Evolutionary conservation across 2,888 invertebrate genomes (phyloP), one percentile per base, ranked within the genome.

Genomic region (Escarpia spicata): DNA sequence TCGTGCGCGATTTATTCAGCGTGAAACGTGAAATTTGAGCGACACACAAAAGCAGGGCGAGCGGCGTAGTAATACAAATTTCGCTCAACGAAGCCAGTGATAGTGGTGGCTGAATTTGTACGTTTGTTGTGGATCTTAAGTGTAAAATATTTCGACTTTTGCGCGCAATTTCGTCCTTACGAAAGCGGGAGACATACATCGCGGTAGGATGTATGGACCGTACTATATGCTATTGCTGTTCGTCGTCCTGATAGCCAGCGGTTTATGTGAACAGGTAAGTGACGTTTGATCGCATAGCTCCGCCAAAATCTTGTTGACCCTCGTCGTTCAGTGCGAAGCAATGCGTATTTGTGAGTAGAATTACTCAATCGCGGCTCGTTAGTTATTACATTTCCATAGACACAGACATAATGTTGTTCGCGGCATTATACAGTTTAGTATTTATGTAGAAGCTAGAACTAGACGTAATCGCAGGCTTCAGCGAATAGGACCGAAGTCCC

Each of bases 61-160:
- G 75, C 26, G 75, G 75, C 75, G 75, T 75, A 75, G 15, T 75
- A 75, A 75, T 75, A 75, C 75, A 15, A 75, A 15, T 75, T 75
- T 75, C 75, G 75, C n/a, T 75, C 75, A 75, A 75, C 75, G 75
- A 75, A 75, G 75, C 75, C 75, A 75, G 75, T 75, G 75, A 75
- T 75, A 75, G 75, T 75, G 75, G 75, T 75, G 75, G 75, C 75
- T n/a, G 75, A 75, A 75, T 75, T 75, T 75, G 75, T 75, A 75
- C 75, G 6, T n/a, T 75, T 75, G 75, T 75, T 75, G 75, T 75
- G 75, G 75, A 75, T 75, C 19, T 75, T 75, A 75, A 75, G 75
- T 75, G 75, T 75, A 6, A 75, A 75, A n/a, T 75, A 75, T 75
- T 75, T 75, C 75, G 75, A 75, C n/a, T 75, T 75, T 19, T 75